Conservation (phyloP, 2,113 vertebrate species). For the Rattus norvegicus region DNA sequence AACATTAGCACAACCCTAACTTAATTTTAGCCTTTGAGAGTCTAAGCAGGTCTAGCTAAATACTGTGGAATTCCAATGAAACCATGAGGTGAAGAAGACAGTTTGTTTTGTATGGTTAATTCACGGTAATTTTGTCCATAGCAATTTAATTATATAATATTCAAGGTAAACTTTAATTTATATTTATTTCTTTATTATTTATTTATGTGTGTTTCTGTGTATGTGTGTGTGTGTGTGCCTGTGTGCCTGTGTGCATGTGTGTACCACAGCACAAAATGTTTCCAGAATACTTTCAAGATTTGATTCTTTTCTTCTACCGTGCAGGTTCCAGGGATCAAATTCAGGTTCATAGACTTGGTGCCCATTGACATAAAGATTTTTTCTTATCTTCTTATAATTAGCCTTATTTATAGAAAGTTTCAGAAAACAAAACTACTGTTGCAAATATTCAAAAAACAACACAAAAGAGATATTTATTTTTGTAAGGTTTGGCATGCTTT, state of each 20-base stretch:
- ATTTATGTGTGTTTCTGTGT: no score
- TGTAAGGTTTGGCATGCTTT: background rate
- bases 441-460: background rate
- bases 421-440: background rate
- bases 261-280: no score
- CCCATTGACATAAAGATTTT: background rate
- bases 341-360: background rate
- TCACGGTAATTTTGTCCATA: background rate
- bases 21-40: background rate
- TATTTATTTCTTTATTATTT: background rate
- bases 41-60: background rate
- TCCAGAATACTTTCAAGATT: background rate
- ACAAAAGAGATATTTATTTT: background rate
- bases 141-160: background rate
- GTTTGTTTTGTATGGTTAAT: background rate
- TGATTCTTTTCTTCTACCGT: background rate
- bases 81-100: background rate
- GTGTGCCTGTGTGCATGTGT: background rate
- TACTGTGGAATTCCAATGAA: background rate
- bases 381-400: background rate
- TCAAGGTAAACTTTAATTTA: background rate
- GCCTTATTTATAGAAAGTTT: background rate
- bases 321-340: background rate
- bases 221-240: background rate
- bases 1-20: background rate